Evolutionary conservation across 2,888 invertebrate genomes (phyloP), one percentile per base, ranked within the genome.

Genomic region (Cheilosia urbana): DNA sequence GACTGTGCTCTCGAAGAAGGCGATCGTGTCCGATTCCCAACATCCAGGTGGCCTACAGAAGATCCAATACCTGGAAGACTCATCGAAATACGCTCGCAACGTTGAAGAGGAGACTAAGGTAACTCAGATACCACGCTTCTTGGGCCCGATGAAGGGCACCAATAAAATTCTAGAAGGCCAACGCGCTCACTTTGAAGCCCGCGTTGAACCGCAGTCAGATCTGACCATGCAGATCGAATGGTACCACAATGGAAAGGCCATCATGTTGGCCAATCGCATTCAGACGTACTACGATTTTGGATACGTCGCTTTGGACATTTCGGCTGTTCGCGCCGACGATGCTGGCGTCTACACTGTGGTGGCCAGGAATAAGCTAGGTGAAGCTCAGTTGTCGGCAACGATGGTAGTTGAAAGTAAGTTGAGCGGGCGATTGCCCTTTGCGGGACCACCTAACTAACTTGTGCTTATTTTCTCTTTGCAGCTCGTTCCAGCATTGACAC

Each of bases 271-370:
- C 45, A 97, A 96, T 90, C 95, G 99, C 88, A 99, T 98, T 90
- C 98, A 98, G 92, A 97, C 97, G 9, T 97, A 97, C 91, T 96
- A 98, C 89, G 98, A 99, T 92, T 99, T 99, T 93, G 99, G 99
- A 79, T 98, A 98, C 91, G 98, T 99, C 21, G 98, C 98, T 42
- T 94, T 99, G 88, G 99, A 99, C 90, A 98, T 99, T 89, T 93
- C 97, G 79, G 97, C 96, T 92, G 98, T 98, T 19, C 95, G 98
- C 85, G 95, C 97, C 49, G 98, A 98, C 91, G 98, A 99, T 93
- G 95, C 96, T 87, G 99, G 99, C 66, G 95, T 96, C 45, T 99
- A 99, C 92, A 97, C 97, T 0, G 97, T 98, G 60, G 96, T 98
- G 30, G 98, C 98, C 17, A 95, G 97, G 90, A 99, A 99, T 91